These are phyloP conservation scores for Calameuta idolon DNA, from an alignment of 2,888 invertebrate species.

Conservation along the genomic window DNA sequence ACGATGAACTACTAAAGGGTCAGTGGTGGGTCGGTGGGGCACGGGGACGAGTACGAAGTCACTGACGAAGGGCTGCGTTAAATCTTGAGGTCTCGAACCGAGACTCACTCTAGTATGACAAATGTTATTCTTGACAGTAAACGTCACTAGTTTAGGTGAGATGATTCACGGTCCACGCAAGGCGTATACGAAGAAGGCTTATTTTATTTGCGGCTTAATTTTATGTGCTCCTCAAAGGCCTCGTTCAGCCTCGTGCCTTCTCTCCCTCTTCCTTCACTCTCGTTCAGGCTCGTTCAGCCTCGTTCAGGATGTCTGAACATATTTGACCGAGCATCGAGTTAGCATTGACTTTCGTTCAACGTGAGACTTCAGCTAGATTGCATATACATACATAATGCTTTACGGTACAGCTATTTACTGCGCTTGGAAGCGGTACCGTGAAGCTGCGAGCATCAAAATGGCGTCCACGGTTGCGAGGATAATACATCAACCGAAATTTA, in stretches of 20 bases:
- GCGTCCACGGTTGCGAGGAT: slow-evolving; percentile 12
- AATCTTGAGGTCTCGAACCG: not conserved
- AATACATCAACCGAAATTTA: slow-evolving; percentile 33
- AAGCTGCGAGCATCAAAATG: not conserved
- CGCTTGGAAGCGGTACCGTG: not conserved
- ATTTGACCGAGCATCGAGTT: not conserved
- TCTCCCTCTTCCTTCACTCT: not conserved
- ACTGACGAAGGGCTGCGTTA: not conserved
- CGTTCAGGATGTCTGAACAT: not conserved
- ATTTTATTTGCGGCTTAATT: slow-evolving; percentile 64
- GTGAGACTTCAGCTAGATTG: not conserved
- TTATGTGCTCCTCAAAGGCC: slow-evolving; percentile 46
- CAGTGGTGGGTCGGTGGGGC: not conserved
- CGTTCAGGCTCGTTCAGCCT: not conserved
- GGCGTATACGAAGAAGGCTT: slow-evolving; percentile 28
- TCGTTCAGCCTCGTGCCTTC: slow-evolving; percentile 7
- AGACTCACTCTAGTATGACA: slow-evolving; percentile 53
- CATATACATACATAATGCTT: not conserved
- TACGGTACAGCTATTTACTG: not conserved
- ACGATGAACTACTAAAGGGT: not conserved
- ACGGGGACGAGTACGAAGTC: not conserved
- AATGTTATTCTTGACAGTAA: slow-evolving; percentile 63
- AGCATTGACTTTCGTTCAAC: not conserved
- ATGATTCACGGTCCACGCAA: slow-evolving; percentile 55
- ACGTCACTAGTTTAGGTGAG: slow-evolving; percentile 61